These are phyloP conservation scores for Microctenopoma stevenorrisi DNA, from an alignment of 2,797 vertebrate species.

Conservation along the genomic window DNA sequence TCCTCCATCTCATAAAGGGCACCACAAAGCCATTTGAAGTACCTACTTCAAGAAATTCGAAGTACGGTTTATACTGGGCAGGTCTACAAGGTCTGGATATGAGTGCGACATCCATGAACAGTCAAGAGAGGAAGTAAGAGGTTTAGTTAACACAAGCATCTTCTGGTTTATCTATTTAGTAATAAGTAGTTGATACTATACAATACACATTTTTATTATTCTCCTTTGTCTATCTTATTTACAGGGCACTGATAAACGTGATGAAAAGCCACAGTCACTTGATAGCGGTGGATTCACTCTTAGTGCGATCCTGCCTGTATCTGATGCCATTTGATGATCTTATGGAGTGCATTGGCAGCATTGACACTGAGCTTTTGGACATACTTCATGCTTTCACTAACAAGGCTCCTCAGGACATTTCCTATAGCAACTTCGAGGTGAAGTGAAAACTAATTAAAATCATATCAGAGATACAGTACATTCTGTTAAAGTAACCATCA, in stretches of 20 bases:
- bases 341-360: conserved; percentile 52
- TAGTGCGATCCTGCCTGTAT: conserved; percentile 86
- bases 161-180: rapidly evolving
- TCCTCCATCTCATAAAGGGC: conserved; percentile 83
- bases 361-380: conserved; percentile 75
- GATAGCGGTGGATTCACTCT: conserved; percentile 76
- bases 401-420: conserved; percentile 66
- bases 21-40: conserved; percentile 47
- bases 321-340: conserved; percentile 78
- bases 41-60: background rate
- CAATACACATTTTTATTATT: background rate
- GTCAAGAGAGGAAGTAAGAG: conserved; percentile 66
- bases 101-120: rapidly evolving
- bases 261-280: conserved; percentile 76
- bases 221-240: background rate
- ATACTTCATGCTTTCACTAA: conserved; percentile 72
- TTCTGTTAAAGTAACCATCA: background rate
- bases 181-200: too few species aligned
- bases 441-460: background rate
- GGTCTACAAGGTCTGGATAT: conserved; percentile 76
- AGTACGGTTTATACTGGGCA: conserved; percentile 49
- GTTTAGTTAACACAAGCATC: background rate
- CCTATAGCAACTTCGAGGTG: conserved; percentile 42
- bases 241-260: conserved; percentile 73
- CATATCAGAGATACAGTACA: rapidly evolving